Percentiles rank a stretch among this genome's conserved stretches.
Evolutionary conservation across 37 sponge, comb jelly and placozoan genomes (phyloP).

Genomic region (Petrosia ficiformis): DNA sequence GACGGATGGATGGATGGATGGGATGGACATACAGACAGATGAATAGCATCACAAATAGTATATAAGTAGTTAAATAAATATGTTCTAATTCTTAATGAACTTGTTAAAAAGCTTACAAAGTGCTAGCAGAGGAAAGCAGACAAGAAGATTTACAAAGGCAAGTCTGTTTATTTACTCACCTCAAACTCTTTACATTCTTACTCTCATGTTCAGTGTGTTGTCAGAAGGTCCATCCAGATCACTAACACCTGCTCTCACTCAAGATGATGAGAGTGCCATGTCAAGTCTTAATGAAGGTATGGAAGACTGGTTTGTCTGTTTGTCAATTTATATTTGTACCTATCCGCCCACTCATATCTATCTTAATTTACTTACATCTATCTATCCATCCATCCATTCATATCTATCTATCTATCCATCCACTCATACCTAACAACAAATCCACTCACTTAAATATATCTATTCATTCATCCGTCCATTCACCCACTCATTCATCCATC

Average conservation of each 20-base stretch:
- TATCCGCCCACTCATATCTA: not conserved
- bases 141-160: conserved; percentile 53
- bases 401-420: conserved; percentile 3
- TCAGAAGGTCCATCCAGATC: conserved; percentile 30
- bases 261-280: conserved; percentile 43
- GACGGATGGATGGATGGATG: no score
- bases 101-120: conserved; percentile 25
- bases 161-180: not conserved
- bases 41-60: not conserved
- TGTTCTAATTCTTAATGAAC: not conserved
- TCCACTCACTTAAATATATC: no score
- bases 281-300: conserved; percentile 7
- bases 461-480: no score
- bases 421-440: no score
- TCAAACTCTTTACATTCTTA: not conserved
- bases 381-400: not conserved
- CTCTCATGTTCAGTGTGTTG: not conserved
- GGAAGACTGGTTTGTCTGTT: no score
- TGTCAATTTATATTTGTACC: no score
- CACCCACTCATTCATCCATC: not conserved
- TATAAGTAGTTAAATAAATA: not conserved
- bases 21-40: not conserved
- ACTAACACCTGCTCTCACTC: conserved; percentile 16
- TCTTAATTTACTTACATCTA: not conserved
- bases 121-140: conserved; percentile 49